Percentiles rank a stretch among this genome's conserved stretches.
Evolutionary conservation across 2,797 vertebrate species (phyloP).

Genomic region (Muraenolepis orangiensis): DNA sequence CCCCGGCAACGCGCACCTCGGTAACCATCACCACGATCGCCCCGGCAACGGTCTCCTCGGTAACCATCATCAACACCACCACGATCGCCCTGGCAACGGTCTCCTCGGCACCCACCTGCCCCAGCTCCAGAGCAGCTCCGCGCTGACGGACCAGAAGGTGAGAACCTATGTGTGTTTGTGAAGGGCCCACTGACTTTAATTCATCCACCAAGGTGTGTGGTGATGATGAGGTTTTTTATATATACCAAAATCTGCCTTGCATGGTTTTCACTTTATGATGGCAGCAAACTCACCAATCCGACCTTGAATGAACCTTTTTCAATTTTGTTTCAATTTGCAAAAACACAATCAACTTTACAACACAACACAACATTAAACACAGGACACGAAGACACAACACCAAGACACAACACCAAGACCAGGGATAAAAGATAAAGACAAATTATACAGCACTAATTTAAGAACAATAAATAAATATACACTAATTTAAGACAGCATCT

Average conservation of each 20-base stretch:
- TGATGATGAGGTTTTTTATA: background rate
- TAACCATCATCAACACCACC: conserved; percentile 49
- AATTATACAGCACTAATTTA: too few relatives aligned
- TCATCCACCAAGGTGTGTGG: background rate
- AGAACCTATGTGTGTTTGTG: conserved; percentile 3
- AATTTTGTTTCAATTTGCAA: too few relatives aligned
- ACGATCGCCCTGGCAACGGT: conserved; percentile 72
- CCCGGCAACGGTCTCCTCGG: conserved; percentile 69
- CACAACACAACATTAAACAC: too few relatives aligned
- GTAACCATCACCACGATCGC: conserved; percentile 62
- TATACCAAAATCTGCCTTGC: background rate
- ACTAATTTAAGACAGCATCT: too few relatives aligned
- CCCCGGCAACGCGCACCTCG: conserved; percentile 69
- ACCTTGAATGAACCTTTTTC: background rate
- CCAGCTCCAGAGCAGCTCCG: conserved; percentile 73
- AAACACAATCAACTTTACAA: background rate
- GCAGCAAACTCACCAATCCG: background rate
- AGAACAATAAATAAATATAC: too few relatives aligned
- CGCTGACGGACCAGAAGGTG: conserved; percentile 82
- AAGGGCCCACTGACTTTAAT: background rate
- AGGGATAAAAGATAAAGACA: too few relatives aligned
- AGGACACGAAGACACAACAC: too few relatives aligned
- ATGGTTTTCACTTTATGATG: background rate
- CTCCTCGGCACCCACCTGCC: conserved; percentile 73
- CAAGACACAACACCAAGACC: too few relatives aligned